A percentile compares a stretch with the other conserved stretches of the same genome.
These are phyloP conservation scores for Holothuria scabra DNA, from an alignment of 53 echinoderm and acorn worm genomes.

Conservation along the genomic window DNA sequence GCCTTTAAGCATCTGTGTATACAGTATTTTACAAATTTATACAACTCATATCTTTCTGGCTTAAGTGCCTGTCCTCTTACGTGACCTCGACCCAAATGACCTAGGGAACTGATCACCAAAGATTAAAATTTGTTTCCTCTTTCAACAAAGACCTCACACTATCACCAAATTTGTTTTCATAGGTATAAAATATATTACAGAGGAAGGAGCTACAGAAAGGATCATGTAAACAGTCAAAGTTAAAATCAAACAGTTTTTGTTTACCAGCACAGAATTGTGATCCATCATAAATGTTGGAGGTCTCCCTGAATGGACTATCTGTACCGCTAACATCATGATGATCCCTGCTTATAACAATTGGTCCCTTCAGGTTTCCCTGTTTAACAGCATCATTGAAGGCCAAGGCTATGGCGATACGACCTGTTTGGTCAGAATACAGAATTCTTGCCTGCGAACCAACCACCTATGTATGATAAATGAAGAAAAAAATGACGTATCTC, in stretches of 20 bases:
- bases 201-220: no score
- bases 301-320: slow-evolving; percentile 97
- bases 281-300: slow-evolving; percentile 97
- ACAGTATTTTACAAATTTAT: no score
- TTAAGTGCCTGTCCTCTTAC: no score
- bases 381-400: slow-evolving; percentile 95
- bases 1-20: no score
- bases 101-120: no score
- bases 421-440: slow-evolving; percentile 92
- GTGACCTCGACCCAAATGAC: no score
- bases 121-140: no score
- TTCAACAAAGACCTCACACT: no score
- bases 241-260: background rate
- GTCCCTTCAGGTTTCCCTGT: slow-evolving; percentile 79
- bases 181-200: no score
- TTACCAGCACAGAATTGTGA: slow-evolving; percentile 98
- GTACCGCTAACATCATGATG: slow-evolving; percentile 99
- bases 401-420: slow-evolving; percentile 92
- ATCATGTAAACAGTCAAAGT: no score
- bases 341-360: slow-evolving; percentile 90
- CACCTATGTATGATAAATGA: slow-evolving; percentile 66
- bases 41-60: no score
- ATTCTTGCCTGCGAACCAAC: slow-evolving; percentile 98
- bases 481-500: background rate
- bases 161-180: no score